Evolutionary conservation across 2,888 invertebrate species (phyloP).

Genomic region (Orthosia gothica): DNA sequence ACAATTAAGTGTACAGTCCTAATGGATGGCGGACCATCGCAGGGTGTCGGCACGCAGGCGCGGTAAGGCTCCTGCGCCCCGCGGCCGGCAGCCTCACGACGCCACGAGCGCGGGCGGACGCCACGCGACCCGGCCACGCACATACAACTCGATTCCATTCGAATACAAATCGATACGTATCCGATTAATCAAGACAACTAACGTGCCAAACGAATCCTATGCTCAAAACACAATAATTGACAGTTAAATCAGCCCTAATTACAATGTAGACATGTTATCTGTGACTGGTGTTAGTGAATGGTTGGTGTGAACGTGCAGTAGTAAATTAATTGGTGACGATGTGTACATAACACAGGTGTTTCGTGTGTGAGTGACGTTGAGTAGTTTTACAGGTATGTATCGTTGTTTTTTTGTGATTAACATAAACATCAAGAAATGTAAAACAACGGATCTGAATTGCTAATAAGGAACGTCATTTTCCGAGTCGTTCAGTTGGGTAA

Average conservation of each 20-base stretch:
- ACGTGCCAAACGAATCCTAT: slow-evolving; percentile 70
- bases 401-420: slow-evolving; percentile 4
- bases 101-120: slow-evolving; percentile 83
- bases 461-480: slow-evolving; percentile 6
- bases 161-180: slow-evolving; percentile 85
- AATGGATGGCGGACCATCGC: slow-evolving; percentile 74
- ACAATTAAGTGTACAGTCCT: slow-evolving; percentile 65
- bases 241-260: slow-evolving; percentile 52
- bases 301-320: slow-evolving; percentile 69
- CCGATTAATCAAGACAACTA: slow-evolving; percentile 77
- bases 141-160: slow-evolving; percentile 68
- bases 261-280: slow-evolving; percentile 63
- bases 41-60: slow-evolving; percentile 85
- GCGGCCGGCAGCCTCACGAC: slow-evolving; percentile 80
- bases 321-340: slow-evolving; percentile 70
- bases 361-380: slow-evolving; percentile 61
- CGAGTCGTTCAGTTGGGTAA: slow-evolving; percentile 1
- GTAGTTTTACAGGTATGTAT: slow-evolving; percentile 70
- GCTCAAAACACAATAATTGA: slow-evolving; percentile 69
- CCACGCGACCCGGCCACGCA: slow-evolving; percentile 70
- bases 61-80: slow-evolving; percentile 82
- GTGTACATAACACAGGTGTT: slow-evolving; percentile 66
- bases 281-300: slow-evolving; percentile 80
- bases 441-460: slow-evolving; percentile 23
- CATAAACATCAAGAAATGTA: background rate